Percentiles rank a stretch among this genome's conserved stretches.
phyloP scores from a whole-genome alignment of 2,888 invertebrate species.

The Netelia fuscicornis region DNA sequence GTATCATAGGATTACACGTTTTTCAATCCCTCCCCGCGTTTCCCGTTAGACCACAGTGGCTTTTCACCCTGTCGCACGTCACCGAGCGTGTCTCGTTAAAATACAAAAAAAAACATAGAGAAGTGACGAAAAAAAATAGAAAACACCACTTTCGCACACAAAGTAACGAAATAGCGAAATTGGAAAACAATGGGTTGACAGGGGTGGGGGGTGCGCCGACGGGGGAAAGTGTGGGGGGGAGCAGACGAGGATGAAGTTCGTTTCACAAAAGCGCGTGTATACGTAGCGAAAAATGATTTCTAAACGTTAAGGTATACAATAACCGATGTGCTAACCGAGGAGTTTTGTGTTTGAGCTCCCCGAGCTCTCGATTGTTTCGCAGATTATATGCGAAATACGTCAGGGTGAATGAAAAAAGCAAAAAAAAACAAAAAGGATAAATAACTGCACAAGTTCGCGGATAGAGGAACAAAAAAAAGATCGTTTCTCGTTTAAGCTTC shows the following conservation, averaged over 20 bases:
- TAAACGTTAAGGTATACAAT: neutral
- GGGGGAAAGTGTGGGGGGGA: neutral
- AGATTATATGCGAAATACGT: neutral
- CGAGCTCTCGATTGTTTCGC: neutral
- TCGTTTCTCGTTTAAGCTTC: constrained; percentile 16
- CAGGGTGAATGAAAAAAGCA: neutral
- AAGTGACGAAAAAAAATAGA: neutral
- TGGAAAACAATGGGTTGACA: neutral
- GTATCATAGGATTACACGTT: constrained; percentile 57
- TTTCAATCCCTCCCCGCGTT: constrained; percentile 37
- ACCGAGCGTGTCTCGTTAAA: neutral
- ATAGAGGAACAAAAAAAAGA: neutral
- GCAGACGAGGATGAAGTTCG: neutral
- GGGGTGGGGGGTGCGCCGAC: neutral
- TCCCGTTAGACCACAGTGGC: neutral
- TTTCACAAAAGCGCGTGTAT: too few relatives aligned
- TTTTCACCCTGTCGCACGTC: neutral
- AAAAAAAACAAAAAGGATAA: neutral
- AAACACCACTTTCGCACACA: neutral
- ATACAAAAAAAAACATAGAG: constrained; percentile 6
- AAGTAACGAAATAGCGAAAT: neutral
- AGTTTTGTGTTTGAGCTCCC: too few relatives aligned
- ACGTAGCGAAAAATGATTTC: neutral
- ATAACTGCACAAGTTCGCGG: too few relatives aligned
- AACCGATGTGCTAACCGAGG: neutral